These are phyloP conservation scores for Antennarius maculatus DNA, from an alignment of 2,797 vertebrate species.

Conservation along the genomic window DNA sequence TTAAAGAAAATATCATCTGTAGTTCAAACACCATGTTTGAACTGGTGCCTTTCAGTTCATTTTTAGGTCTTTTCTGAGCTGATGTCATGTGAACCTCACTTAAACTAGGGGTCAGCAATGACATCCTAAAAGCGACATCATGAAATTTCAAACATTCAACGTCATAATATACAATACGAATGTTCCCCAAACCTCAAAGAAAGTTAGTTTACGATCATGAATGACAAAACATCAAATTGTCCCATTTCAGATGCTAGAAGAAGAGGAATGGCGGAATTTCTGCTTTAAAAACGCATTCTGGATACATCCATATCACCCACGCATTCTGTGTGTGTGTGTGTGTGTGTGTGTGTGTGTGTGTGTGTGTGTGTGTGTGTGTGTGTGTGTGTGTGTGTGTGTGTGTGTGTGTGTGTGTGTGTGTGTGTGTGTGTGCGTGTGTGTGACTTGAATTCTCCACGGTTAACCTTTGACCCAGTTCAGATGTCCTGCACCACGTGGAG, in stretches of 20 bases:
- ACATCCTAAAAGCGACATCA: no score
- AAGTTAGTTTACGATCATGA: neutral
- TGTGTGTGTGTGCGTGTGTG: neutral
- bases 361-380: no score
- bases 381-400: no score
- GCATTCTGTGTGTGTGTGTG: no score
- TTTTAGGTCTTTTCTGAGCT: no score
- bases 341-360: no score
- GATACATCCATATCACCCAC: neutral
- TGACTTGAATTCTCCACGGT: constrained; percentile 51
- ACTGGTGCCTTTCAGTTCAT: no score
- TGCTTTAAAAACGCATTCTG: neutral
- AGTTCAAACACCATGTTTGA: neutral
- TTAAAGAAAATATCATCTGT: neutral
- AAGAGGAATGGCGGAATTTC: neutral
- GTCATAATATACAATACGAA: no score
- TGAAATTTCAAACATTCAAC: no score
- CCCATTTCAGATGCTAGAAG: neutral
- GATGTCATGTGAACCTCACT: neutral
- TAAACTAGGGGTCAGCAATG: neutral
- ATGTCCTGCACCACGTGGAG: constrained; percentile 31
- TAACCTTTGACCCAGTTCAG: constrained; percentile 62
- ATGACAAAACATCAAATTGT: neutral
- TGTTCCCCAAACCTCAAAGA: neutral
- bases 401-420: neutral